Percentiles rank a stretch among this genome's conserved stretches.
phyloP scores from a whole-genome alignment of 2,888 invertebrate species.

The Iselma pallidipennis region DNA sequence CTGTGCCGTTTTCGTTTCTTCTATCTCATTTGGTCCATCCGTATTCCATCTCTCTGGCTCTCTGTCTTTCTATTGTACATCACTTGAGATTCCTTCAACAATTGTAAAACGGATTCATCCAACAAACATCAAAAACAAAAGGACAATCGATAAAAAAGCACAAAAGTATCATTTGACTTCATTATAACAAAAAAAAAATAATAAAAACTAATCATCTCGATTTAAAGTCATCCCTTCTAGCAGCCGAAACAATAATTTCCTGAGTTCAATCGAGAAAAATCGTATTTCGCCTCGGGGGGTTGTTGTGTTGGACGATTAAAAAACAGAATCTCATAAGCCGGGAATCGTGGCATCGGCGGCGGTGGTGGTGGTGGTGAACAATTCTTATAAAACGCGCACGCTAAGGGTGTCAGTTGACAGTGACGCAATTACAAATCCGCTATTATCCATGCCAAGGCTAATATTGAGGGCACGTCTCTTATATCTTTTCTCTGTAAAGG shows the following conservation, averaged over 20 bases:
- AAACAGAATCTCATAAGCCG: slow-evolving; percentile 3
- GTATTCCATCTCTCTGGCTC: background rate
- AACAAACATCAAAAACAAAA: background rate
- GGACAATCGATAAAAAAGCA: background rate
- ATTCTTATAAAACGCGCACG: background rate
- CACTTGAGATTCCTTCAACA: background rate
- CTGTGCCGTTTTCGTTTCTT: background rate
- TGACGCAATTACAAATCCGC: slow-evolving; percentile 26
- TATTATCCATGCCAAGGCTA: slow-evolving; percentile 20
- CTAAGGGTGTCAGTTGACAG: slow-evolving; percentile 19
- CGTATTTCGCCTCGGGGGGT: background rate
- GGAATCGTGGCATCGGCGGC: background rate
- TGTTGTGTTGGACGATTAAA: background rate
- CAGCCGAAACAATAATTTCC: background rate
- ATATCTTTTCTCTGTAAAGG: background rate
- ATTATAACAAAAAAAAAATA: no score
- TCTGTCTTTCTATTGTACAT: no score
- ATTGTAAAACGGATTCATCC: no score
- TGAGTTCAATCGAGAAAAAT: background rate
- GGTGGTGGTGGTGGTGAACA: background rate
- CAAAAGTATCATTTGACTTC: no score
- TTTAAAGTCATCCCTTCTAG: background rate
- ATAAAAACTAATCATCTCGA: background rate
- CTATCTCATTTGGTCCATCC: background rate
- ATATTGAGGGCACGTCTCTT: slow-evolving; percentile 9